Percentiles rank a stretch among this genome's conserved stretches.
phyloP scores from a whole-genome alignment of 2,888 invertebrate species.

The Tetheella fluctuosa region DNA sequence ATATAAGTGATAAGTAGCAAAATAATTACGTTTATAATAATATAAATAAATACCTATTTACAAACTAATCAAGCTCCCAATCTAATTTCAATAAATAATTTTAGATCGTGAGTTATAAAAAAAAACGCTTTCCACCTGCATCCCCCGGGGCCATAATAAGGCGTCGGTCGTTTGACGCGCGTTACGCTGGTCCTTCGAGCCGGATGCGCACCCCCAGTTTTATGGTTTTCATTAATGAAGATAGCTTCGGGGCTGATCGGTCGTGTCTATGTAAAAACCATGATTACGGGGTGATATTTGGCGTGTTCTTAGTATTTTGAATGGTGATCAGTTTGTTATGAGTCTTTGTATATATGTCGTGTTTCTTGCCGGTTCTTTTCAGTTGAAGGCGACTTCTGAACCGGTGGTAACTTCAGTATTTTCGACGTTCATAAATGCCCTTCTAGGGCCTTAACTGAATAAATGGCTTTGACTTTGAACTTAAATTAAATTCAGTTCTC shows the following conservation, averaged over 20 bases:
- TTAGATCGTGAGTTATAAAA: conserved; percentile 67
- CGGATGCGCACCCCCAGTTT: conserved; percentile 70
- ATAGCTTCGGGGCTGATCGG: conserved; percentile 76
- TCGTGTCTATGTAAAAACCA: conserved; percentile 60
- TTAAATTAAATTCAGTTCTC: no score
- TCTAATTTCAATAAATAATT: conserved; percentile 52
- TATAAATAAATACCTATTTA: no score
- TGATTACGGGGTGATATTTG: conserved; percentile 69
- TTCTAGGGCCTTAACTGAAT: no score
- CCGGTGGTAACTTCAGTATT: no score
- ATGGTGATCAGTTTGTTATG: background rate
- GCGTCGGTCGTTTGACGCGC: conserved; percentile 69
- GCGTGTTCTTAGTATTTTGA: conserved; percentile 29
- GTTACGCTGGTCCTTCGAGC: conserved; percentile 61
- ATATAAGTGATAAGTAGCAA: no score
- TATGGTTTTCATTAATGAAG: conserved; percentile 80
- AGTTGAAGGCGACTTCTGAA: no score
- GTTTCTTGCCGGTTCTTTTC: no score
- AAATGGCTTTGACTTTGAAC: no score
- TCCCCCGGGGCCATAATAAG: conserved; percentile 69
- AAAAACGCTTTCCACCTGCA: conserved; percentile 56
- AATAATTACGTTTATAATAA: no score
- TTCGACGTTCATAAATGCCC: no score
- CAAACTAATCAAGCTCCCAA: conserved; percentile 11
- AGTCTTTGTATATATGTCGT: background rate